A percentile compares a stretch with the other conserved stretches of the same genome.
phyloP scores from a whole-genome alignment of 1,140 invertebrate genomes.

The Leptestheria dahalacensis region DNA sequence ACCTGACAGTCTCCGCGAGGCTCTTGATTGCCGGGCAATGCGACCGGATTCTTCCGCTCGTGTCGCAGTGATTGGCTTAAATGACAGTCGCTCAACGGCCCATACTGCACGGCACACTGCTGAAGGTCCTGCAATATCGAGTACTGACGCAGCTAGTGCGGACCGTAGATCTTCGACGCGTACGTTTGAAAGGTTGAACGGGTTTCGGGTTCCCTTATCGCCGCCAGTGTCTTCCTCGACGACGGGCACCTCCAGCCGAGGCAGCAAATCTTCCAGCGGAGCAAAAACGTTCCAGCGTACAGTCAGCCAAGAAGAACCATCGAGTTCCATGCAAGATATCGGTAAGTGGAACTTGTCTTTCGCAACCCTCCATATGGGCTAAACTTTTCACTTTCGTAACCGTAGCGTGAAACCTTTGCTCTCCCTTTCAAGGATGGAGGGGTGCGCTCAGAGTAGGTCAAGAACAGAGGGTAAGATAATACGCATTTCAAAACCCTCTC shows the following conservation, averaged over 20 bases:
- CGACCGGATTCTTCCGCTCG: no score
- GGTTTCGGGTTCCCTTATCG: no score
- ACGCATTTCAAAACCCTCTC: not conserved
- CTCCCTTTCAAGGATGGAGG: not conserved
- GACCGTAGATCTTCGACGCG: no score
- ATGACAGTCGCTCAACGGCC: no score
- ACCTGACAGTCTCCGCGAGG: not conserved
- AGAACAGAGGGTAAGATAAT: not conserved
- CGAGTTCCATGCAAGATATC: constrained; percentile 15
- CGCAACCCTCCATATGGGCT: not conserved
- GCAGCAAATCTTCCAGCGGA: not conserved
- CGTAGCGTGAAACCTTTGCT: not conserved
- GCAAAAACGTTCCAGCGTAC: not conserved
- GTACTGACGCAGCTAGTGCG: no score
- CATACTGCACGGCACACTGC: no score
- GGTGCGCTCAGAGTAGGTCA: not conserved
- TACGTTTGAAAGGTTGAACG: no score
- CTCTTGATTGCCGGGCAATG: no score
- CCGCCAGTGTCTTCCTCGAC: not conserved
- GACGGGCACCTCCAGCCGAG: not conserved
- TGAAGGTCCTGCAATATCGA: no score
- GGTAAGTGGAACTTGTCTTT: not conserved
- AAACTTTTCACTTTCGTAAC: not conserved
- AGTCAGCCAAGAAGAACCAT: constrained; percentile 8
- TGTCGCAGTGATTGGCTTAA: no score